A percentile compares a stretch with the other conserved stretches of the same genome.
Evolutionary conservation across 1,140 invertebrate genomes (phyloP).

Genomic region (Lutraria rhynchaena): DNA sequence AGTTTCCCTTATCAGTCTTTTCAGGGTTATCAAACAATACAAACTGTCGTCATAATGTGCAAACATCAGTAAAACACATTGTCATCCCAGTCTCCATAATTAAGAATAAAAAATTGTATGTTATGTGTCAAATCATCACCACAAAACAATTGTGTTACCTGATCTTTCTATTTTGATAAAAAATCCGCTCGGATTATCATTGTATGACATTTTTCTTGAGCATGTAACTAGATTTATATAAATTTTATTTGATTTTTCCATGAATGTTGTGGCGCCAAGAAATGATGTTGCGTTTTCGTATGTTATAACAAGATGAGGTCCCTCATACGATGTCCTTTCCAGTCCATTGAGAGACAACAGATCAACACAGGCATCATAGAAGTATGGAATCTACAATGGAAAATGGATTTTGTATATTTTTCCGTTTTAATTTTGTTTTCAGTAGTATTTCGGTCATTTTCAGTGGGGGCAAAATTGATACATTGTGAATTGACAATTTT

Average conservation of each 20-base stretch:
- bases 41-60: not conserved
- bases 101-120: not conserved
- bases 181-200: not conserved
- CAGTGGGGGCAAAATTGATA: no score
- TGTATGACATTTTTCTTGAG: not conserved
- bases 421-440: no score
- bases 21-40: not conserved
- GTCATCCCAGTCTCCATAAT: not conserved
- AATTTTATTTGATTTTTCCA: not conserved
- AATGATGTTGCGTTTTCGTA: conserved; percentile 18
- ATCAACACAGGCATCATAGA: conserved; percentile 1
- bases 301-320: not conserved
- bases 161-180: conserved; percentile 5
- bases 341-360: not conserved
- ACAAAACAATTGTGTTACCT: not conserved
- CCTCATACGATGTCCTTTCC: not conserved
- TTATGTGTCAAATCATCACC: not conserved
- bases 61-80: not conserved
- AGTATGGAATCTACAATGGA: no score
- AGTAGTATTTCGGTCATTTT: no score
- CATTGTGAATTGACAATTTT: no score
- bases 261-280: not conserved
- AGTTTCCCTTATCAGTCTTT: not conserved
- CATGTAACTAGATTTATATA: not conserved
- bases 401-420: no score